Evolutionary conservation across 2,888 invertebrate genomes (phyloP).

Genomic region (Tenthredo livida): DNA sequence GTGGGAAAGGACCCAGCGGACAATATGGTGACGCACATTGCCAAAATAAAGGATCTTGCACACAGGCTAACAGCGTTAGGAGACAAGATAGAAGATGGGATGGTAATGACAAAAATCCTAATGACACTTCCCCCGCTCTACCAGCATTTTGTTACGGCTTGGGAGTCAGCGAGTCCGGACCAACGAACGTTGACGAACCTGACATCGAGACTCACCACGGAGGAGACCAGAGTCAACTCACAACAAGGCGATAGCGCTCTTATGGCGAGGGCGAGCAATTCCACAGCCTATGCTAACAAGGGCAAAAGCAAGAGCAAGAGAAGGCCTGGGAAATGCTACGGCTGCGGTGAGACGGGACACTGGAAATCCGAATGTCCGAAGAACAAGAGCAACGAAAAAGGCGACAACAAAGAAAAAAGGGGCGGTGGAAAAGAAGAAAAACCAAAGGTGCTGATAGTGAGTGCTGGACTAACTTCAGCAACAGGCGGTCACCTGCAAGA

Average conservation of each 20-base stretch:
- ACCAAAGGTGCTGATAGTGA: conserved; percentile 11
- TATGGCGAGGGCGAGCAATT: not conserved
- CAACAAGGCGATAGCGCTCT: conserved; percentile 9
- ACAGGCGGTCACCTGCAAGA: not conserved
- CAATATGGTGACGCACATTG: conserved; percentile 61
- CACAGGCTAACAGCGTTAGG: conserved; percentile 56
- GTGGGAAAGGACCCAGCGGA: conserved; percentile 56
- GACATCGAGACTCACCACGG: conserved; percentile 53
- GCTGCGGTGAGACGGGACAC: conserved; percentile 47
- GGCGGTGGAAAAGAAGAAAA: not conserved
- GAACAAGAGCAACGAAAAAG: not conserved
- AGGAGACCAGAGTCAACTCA: conserved; percentile 47
- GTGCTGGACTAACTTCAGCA: not conserved
- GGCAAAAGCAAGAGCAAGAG: not conserved
- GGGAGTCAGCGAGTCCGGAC: conserved; percentile 55
- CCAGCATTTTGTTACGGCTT: conserved; percentile 62
- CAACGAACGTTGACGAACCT: conserved; percentile 54
- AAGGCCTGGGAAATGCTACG: not conserved
- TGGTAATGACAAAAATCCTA: conserved; percentile 62
- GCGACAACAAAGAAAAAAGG: not conserved
- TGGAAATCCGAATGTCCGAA: conserved; percentile 21
- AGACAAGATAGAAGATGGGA: conserved; percentile 58
- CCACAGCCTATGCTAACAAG: not conserved
- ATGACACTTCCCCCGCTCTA: conserved; percentile 59
- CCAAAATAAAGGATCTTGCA: conserved; percentile 61